phyloP scores from a whole-genome alignment of 1,140 invertebrate species.

The Helicoverpa armigera region DNA sequence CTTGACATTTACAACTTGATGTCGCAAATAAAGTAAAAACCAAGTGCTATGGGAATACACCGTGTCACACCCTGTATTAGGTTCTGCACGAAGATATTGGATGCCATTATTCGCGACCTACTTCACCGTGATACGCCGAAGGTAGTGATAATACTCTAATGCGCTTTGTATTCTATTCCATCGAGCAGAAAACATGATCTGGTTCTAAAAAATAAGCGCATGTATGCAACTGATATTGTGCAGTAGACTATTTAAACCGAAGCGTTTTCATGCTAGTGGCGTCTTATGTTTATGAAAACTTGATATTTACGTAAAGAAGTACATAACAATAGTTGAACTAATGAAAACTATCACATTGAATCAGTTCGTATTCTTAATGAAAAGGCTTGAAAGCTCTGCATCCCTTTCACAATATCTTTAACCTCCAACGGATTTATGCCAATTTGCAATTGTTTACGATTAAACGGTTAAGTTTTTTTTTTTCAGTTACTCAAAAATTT shows the following conservation, averaged over 20 bases:
- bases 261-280: too few species aligned
- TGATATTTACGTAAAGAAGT: too few species aligned
- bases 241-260: neutral
- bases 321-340: too few species aligned
- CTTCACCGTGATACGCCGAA: slow-evolving; percentile 44
- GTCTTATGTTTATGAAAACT: too few species aligned
- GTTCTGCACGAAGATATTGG: slow-evolving; percentile 24
- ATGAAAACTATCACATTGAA: too few species aligned
- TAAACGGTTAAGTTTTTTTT: too few species aligned
- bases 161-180: slow-evolving; percentile 59
- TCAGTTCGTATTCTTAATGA: too few species aligned
- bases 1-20: slow-evolving; percentile 63
- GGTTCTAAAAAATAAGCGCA: slow-evolving; percentile 38
- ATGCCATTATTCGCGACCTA: slow-evolving; percentile 50
- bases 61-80: slow-evolving; percentile 2
- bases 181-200: slow-evolving; percentile 60
- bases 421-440: neutral
- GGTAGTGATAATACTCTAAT: slow-evolving; percentile 49
- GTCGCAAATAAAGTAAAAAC: slow-evolving; percentile 37
- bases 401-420: neutral
- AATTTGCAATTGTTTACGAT: neutral
- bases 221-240: slow-evolving; percentile 19
- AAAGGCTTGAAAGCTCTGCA: too few species aligned
- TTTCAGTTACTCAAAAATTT: too few species aligned
- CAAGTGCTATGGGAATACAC: slow-evolving; percentile 10